Percentiles rank a stretch among this genome's conserved stretches.
Conservation (phyloP, 2,113 vertebrate genomes). For the Trematomus loennbergii region DNA sequence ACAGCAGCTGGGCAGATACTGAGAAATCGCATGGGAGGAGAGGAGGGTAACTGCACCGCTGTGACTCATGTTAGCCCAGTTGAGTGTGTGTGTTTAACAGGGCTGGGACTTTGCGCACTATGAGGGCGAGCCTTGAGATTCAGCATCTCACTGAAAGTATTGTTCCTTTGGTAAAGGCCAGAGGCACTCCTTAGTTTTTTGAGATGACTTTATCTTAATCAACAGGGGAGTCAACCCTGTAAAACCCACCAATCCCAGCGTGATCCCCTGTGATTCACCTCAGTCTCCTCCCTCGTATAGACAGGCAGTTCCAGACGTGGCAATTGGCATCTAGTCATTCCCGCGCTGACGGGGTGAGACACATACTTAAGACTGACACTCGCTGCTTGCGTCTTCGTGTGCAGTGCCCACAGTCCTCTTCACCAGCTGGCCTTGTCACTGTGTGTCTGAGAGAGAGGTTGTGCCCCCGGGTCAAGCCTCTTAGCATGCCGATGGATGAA, state of each 20-base stretch:
- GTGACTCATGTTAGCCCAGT: slow-evolving; percentile 75
- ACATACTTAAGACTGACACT: slow-evolving; percentile 65
- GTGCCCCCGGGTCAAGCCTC: slow-evolving; percentile 72
- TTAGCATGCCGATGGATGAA: slow-evolving; percentile 67
- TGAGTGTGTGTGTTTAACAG: slow-evolving; percentile 70
- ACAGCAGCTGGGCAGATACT: slow-evolving; percentile 69
- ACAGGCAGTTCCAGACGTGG: slow-evolving; percentile 42
- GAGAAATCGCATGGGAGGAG: slow-evolving; percentile 68
- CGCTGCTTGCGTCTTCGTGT: slow-evolving; percentile 9
- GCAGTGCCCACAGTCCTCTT: slow-evolving; percentile 38
- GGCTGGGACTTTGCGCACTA: slow-evolving; percentile 55
- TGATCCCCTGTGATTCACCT: slow-evolving; percentile 69
- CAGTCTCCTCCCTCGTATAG: slow-evolving; percentile 50
- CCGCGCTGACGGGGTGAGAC: slow-evolving; percentile 56
- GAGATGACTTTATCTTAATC: slow-evolving; percentile 52
- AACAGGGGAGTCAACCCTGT: slow-evolving; percentile 53
- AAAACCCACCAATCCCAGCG: slow-evolving; percentile 56
- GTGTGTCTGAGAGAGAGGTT: slow-evolving; percentile 38
- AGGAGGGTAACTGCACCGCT: slow-evolving; percentile 50
- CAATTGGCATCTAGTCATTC: slow-evolving; percentile 54
- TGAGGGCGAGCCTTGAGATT: slow-evolving; percentile 49
- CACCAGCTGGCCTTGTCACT: slow-evolving; percentile 61
- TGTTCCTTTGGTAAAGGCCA: slow-evolving; percentile 42
- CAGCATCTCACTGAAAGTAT: slow-evolving; percentile 28
- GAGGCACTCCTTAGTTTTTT: slow-evolving; percentile 63